Conservation (phyloP, 2,113 vertebrate genomes). For the Dolichallabes microphthalmus region DNA sequence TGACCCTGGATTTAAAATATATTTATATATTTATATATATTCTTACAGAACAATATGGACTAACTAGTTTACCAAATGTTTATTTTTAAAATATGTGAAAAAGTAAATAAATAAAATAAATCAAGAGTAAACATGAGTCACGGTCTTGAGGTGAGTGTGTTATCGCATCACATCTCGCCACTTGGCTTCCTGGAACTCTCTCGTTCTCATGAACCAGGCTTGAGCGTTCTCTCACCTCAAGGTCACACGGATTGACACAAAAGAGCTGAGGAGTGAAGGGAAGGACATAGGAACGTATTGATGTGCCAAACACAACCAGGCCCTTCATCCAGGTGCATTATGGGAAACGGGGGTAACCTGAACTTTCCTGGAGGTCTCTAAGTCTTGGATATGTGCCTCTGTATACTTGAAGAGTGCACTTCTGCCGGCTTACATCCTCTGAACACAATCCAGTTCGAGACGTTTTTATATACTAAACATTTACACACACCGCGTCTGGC, state of each 20-base stretch:
- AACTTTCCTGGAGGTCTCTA: conserved; percentile 20
- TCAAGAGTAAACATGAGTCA: not conserved
- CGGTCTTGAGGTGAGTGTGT: not conserved
- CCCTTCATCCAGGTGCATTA: conserved; percentile 18
- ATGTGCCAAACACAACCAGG: conserved; percentile 20
- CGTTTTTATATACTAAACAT: conserved; percentile 13
- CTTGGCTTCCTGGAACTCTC: not conserved
- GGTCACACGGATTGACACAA: not conserved
- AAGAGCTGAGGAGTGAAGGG: not conserved
- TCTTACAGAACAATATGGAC: not conserved
- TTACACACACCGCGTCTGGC: conserved; percentile 12
- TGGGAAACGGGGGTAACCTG: not conserved
- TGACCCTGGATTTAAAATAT: too few relatives aligned
- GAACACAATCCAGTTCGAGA: conserved; percentile 14
- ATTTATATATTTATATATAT: not conserved
- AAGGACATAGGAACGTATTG: not conserved
- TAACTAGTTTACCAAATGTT: not conserved
- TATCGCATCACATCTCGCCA: not conserved
- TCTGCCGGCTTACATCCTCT: not conserved
- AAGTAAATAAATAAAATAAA: not conserved
- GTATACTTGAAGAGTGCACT: conserved; percentile 13
- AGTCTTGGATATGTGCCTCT: conserved; percentile 12
- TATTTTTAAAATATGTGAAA: not conserved
- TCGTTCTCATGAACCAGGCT: too few relatives aligned
- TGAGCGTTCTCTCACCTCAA: not conserved